Evolutionary conservation across 2,113 vertebrate species (phyloP).

Genomic region (Podarcis raffonei): DNA sequence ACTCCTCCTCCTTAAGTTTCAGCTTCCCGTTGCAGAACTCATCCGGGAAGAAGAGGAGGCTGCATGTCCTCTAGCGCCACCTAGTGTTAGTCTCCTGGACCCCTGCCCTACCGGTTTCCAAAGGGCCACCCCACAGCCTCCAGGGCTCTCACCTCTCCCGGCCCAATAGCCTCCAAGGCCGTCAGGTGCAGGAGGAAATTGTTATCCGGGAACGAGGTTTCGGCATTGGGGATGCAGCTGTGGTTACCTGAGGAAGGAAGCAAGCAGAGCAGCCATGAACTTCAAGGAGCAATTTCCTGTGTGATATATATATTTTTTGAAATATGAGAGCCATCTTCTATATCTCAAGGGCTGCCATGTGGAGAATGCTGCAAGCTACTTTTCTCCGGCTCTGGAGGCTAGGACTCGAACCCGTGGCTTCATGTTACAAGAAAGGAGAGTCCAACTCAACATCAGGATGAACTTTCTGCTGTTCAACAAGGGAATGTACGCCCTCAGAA

Average conservation of each 20-base stretch:
- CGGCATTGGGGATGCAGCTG: slow-evolving; percentile 95
- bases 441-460: too few species aligned
- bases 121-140: background rate
- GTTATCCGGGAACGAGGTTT: slow-evolving; percentile 94
- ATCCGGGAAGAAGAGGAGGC: too few species aligned
- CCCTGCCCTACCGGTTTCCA: too few species aligned
- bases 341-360: background rate
- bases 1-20: too few species aligned
- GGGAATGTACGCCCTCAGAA: too few species aligned
- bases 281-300: background rate
- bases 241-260: slow-evolving; percentile 85
- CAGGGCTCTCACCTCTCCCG: slow-evolving; percentile 88
- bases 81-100: too few species aligned
- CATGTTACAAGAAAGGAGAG: too few species aligned
- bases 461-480: too few species aligned
- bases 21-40: too few species aligned
- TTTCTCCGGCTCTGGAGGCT: background rate
- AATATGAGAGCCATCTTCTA: background rate
- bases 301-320: background rate
- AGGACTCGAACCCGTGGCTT: too few species aligned
- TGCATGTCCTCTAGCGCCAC: too few species aligned
- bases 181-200: slow-evolving; percentile 93
- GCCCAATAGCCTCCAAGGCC: slow-evolving; percentile 87
- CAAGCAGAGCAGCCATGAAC: background rate
- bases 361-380: background rate